Conservation (phyloP, 2,113 vertebrate genomes). For the Archilochus colubris region DNA sequence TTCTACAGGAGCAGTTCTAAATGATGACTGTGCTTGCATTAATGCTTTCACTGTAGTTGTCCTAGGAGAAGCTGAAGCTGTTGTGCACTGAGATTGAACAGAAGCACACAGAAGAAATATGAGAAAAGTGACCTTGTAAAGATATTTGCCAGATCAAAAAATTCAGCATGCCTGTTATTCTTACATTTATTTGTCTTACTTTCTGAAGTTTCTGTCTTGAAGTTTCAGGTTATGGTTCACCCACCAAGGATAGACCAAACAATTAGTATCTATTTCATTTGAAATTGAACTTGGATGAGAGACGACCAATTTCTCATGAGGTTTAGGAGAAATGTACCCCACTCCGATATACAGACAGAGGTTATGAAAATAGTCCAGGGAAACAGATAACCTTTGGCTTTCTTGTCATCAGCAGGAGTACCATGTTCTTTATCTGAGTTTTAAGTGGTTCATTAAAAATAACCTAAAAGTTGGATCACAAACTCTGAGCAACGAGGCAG, state of each 20-base stretch:
- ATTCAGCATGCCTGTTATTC: background rate
- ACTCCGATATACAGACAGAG: background rate
- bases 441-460: background rate
- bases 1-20: background rate
- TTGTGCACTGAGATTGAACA: background rate
- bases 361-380: background rate
- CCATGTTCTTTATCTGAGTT: background rate
- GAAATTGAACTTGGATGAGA: background rate
- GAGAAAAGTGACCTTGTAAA: background rate
- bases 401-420: background rate
- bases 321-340: background rate
- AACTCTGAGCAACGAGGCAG: background rate
- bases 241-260: background rate
- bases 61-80: background rate
- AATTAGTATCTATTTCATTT: background rate
- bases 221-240: background rate
- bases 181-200: background rate
- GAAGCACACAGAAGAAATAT: background rate
- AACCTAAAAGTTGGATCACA: background rate
- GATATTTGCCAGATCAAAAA: background rate
- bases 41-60: background rate
- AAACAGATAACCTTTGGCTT: background rate
- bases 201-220: background rate
- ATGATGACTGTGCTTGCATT: background rate
- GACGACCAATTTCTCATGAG: background rate